Evolutionary conservation across 2,113 vertebrate species (phyloP), one percentile per base, ranked within the genome.

Genomic region (Pipa parva): DNA sequence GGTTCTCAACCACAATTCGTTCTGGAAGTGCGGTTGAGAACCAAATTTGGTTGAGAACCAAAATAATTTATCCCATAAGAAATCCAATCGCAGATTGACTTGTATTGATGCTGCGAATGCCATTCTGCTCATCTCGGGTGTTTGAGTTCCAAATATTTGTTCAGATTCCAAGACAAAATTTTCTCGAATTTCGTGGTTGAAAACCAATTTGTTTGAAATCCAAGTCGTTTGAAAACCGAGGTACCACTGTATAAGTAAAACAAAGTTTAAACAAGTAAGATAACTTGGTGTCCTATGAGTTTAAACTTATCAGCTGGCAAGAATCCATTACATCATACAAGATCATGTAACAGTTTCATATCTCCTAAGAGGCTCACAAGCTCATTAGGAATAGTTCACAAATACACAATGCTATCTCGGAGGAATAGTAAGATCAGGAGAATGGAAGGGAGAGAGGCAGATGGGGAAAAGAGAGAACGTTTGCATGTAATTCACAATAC

Each of bases 251-350:
- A 24, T 39, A 20, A 2, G 45, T 10, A 22, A 6, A 21, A 49
- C 22, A 7, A 17, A 21, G 21, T 9, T 49, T 24, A 21, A 5
- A 21, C 15, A 7, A 49, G 8, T 22, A 24, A 22, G 7, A 3
- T 7, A 28, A 49, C n/a, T 54, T 72, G 11, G 20, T 9, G 22
- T 49, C 46, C 21, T 61, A 33, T 55, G 26, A 12, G 25, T 77
- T 57, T 54, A 54, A n/a, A 13, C 15, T 42, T 13, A 42, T 15
- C 11, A n/a, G 22, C 46, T 3, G 10, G 1, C n/a, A n/a, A n/a
- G n/a, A n/a, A n/a, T n/a, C n/a, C n/a, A n/a, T 45, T 62, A 74
- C 37, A 25, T 63, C 39, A 46, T 63, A 57, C 54, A 61, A 42
- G 48, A 45, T 64, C 29, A 13, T 49, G 31, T 45, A 22, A 42